Conservation (phyloP, 2,888 invertebrate species). For the Gymnocheta viridis region DNA sequence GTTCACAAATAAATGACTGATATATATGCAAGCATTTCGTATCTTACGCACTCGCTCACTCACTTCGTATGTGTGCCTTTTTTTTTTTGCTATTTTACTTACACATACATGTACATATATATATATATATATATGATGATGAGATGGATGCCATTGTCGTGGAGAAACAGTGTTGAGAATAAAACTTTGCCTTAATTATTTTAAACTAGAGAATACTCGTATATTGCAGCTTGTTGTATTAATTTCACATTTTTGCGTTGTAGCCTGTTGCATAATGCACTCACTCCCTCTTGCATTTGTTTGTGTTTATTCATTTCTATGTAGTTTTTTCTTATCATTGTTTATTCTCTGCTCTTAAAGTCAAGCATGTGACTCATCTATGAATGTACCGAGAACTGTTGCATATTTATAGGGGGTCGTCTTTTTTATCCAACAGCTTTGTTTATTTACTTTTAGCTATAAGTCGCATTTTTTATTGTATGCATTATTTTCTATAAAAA, state of each 20-base stretch:
- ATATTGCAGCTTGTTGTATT: constrained; percentile 1
- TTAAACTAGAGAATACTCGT: constrained; percentile 7
- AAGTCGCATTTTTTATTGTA: neutral
- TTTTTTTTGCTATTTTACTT: neutral
- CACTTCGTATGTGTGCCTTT: no score
- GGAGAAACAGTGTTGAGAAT: neutral
- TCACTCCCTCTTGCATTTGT: neutral
- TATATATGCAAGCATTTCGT: neutral
- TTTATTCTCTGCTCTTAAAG: constrained; percentile 4
- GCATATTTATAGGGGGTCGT: constrained; percentile 56
- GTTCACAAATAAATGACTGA: constrained; percentile 2
- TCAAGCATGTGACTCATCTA: neutral
- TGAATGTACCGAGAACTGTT: constrained; percentile 52
- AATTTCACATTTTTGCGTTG: constrained; percentile 5
- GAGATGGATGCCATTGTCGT: constrained; percentile 6
- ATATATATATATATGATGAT: no score
- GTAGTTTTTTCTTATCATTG: no score
- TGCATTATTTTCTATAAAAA: neutral
- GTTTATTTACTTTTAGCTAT: constrained; percentile 1
- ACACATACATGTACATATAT: no score
- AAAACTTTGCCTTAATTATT: constrained; percentile 16
- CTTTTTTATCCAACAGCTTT: neutral
- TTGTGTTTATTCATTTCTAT: neutral
- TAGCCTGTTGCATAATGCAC: constrained; percentile 65
- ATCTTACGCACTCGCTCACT: neutral